Evolutionary conservation across 2,888 invertebrate genomes (phyloP), one percentile per base, ranked within the genome.

Genomic region (Entomobrya multifasciata): DNA sequence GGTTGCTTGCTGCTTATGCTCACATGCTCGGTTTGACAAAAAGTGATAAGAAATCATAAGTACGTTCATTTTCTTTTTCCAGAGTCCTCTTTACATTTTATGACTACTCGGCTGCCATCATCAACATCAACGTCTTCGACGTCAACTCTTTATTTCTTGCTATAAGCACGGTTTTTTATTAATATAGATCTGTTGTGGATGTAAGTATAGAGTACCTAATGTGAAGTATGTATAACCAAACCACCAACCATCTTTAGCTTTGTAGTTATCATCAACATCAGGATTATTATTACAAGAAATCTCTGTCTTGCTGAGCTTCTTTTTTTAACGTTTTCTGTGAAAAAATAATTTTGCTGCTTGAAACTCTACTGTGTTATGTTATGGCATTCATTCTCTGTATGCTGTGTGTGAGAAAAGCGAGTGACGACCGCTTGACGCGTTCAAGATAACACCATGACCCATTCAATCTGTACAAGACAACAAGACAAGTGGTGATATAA

Each of bases 31-130:
- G 86, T 41, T 87, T 88, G 88, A 89, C 89, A 89, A 86, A 87
- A 89, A 88, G 89, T 86, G 89, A 89, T 88, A 89, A 89, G 89
- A 88, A 87, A 88, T 88, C 88, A 85, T 87, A 88, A 87, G 87
- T 87, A 79, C 87, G 86, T 86, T 89, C 88, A 87, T 88, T 86
- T 79, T 84, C 79, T 55, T n/a, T n/a, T n/a, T n/a, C n/a, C n/a
- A n/a, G 25, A 15, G 78, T 86, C 79, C 86, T 81, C 81, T 82
- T 79, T 83, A 89, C 86, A 88, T 86, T 89, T 89, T 89, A 89
- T 89, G 89, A 86, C 86, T 72, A n/a, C 62, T 83, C 86, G 65
- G n/a, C n/a, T n/a, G n/a, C n/a, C n/a, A n/a, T n/a, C n/a, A n/a
- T 89, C 89, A 87, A 88, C 89, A 84, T 76, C 76, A 76, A 22